phyloP scores from a whole-genome alignment of 2,113 vertebrate species.

The Falco punctatus region DNA sequence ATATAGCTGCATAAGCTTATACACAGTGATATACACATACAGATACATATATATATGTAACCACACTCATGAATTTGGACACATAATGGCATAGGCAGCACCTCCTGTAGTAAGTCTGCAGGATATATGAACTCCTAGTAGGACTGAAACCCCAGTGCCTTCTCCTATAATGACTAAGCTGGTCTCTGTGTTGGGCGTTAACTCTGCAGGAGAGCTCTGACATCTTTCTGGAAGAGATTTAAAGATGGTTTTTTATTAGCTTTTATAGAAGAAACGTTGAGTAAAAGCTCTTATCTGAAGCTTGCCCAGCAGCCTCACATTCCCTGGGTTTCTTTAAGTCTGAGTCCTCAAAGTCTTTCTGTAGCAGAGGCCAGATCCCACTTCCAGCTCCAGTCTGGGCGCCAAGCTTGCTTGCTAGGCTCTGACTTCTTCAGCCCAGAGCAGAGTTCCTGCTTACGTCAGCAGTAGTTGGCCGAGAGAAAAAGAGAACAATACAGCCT shows the following conservation, averaged over 20 bases:
- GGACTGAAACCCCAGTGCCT: not conserved
- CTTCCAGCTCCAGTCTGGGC: not conserved
- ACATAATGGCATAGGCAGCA: not conserved
- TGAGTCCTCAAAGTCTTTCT: not conserved
- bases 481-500: slow-evolving; percentile 49
- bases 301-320: not conserved
- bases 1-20: slow-evolving; percentile 53
- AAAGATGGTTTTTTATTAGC: slow-evolving; percentile 7
- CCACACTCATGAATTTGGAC: not conserved
- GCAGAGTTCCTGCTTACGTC: slow-evolving; percentile 18
- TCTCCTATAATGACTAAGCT: not conserved
- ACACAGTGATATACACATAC: not conserved
- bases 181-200: not conserved
- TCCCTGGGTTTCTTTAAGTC: slow-evolving; percentile 2
- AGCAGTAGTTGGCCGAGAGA: slow-evolving; percentile 11
- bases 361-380: slow-evolving; percentile 21
- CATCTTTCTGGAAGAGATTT: slow-evolving; percentile 4
- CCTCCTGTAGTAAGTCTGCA: not conserved
- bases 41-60: fast-evolving
- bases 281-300: not conserved
- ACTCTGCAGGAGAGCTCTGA: slow-evolving; percentile 1
- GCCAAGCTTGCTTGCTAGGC: not conserved
- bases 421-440: not conserved
- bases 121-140: not conserved
- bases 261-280: not conserved